phyloP scores from a whole-genome alignment of 1,140 invertebrate genomes.

The Nixonia krombeini region DNA sequence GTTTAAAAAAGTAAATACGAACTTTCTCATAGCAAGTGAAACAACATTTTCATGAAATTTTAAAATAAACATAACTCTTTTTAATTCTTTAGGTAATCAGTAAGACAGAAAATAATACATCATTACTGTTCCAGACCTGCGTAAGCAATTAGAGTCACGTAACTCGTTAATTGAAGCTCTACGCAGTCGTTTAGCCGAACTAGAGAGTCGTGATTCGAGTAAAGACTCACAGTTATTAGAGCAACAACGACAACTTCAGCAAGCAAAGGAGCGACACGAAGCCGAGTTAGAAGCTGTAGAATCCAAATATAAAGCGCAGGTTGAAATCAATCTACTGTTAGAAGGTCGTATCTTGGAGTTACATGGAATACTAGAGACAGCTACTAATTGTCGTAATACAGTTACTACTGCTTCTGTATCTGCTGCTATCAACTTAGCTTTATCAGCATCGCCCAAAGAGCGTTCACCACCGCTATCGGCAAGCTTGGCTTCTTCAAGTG shows the following conservation, averaged over 20 bases:
- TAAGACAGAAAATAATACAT: too few species aligned
- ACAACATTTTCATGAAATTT: too few species aligned
- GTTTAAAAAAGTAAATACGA: too few species aligned
- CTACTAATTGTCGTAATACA: slow-evolving; percentile 35
- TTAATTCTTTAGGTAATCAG: too few species aligned
- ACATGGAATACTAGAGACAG: slow-evolving; percentile 71
- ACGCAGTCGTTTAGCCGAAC: slow-evolving; percentile 62
- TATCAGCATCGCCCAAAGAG: slow-evolving; percentile 66
- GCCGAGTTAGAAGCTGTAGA: slow-evolving; percentile 75
- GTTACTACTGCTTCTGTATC: slow-evolving; percentile 28
- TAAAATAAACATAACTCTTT: too few species aligned
- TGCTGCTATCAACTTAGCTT: slow-evolving; percentile 55
- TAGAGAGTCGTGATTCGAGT: slow-evolving; percentile 68
- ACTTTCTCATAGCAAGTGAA: too few species aligned
- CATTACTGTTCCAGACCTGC: slow-evolving; percentile 58
- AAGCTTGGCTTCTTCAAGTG: slow-evolving; percentile 69
- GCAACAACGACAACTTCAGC: slow-evolving; percentile 68
- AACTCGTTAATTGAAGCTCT: slow-evolving; percentile 65
- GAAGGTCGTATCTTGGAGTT: slow-evolving; percentile 80
- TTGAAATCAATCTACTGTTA: slow-evolving; percentile 77
- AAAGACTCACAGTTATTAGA: slow-evolving; percentile 70
- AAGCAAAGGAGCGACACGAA: slow-evolving; percentile 71
- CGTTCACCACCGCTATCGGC: slow-evolving; percentile 65
- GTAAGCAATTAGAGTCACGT: slow-evolving; percentile 65
- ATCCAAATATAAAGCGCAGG: slow-evolving; percentile 80